phyloP scores from a whole-genome alignment of 2,888 invertebrate species.

The Notodonta dromedarius region DNA sequence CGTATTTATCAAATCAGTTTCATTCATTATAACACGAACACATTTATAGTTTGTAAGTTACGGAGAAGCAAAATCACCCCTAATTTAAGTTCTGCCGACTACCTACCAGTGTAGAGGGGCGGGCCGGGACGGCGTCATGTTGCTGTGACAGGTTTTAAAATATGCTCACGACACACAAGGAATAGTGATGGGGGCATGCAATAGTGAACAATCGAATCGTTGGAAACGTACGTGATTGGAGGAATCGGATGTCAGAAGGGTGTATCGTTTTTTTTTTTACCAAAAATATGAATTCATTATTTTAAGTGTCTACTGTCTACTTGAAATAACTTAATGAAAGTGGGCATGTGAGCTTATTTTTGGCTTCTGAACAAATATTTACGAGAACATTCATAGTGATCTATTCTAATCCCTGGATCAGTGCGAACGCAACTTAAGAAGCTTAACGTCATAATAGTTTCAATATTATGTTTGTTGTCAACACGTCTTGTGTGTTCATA shows the following conservation, averaged over 20 bases:
- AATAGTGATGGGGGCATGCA: constrained; percentile 44
- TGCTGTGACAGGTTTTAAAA: constrained; percentile 79
- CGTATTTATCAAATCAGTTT: constrained; percentile 42
- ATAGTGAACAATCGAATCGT: constrained; percentile 29
- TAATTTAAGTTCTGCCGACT: constrained; percentile 72
- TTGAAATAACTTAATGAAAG: not conserved
- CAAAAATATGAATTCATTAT: not conserved
- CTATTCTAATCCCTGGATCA: no score
- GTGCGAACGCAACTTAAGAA: no score
- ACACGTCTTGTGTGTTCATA: not conserved
- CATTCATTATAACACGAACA: constrained; percentile 40
- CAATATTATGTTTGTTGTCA: not conserved
- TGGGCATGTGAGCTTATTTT: no score
- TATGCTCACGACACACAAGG: constrained; percentile 63
- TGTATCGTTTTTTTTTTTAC: not conserved
- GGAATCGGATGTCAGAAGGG: constrained; percentile 3
- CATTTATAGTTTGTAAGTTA: constrained; percentile 61
- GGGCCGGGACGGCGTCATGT: constrained; percentile 62
- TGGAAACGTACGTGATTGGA: constrained; percentile 5
- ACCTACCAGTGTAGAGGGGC: constrained; percentile 51
- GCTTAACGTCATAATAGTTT: not conserved
- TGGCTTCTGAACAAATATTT: no score
- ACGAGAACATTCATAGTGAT: no score
- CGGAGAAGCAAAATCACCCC: constrained; percentile 63
- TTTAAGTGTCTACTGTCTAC: not conserved